Evolutionary conservation across 2,113 vertebrate species (phyloP).

Genomic region (Lethenteron camtschaticum): DNA sequence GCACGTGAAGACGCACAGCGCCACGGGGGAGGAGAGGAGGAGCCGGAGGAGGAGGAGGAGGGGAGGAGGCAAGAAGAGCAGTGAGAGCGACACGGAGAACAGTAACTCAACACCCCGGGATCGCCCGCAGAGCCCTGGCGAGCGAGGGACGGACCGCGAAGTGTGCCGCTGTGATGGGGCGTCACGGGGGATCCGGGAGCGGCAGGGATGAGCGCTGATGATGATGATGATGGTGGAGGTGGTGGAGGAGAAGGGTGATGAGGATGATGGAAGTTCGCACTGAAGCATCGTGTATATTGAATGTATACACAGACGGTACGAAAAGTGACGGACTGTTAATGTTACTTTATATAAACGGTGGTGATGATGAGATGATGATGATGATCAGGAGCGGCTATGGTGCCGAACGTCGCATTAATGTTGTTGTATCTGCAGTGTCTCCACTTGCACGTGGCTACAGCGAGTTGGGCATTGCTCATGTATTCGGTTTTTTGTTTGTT

Average conservation of each 20-base stretch:
- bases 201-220: slow-evolving; percentile 2
- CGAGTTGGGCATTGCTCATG: too few species aligned
- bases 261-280: neutral
- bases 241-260: neutral
- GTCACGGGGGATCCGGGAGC: slow-evolving; percentile 8
- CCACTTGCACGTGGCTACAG: too few species aligned
- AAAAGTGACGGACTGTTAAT: slow-evolving; percentile 2
- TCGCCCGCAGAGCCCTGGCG: slow-evolving; percentile 87
- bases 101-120: slow-evolving; percentile 87
- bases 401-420: too few species aligned
- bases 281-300: slow-evolving; percentile 1
- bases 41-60: slow-evolving; percentile 26
- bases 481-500: too few species aligned
- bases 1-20: slow-evolving; percentile 44
- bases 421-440: too few species aligned
- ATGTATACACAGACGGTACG: slow-evolving; percentile 6
- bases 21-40: slow-evolving; percentile 25
- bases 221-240: slow-evolving; percentile 6
- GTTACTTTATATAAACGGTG: neutral
- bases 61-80: slow-evolving; percentile 29
- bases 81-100: slow-evolving; percentile 74
- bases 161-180: slow-evolving; percentile 17
- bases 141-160: slow-evolving; percentile 41
- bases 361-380: too few species aligned
- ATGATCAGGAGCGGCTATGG: too few species aligned